phyloP scores from a whole-genome alignment of 2,797 vertebrate genomes.

The Sparus aurata region DNA sequence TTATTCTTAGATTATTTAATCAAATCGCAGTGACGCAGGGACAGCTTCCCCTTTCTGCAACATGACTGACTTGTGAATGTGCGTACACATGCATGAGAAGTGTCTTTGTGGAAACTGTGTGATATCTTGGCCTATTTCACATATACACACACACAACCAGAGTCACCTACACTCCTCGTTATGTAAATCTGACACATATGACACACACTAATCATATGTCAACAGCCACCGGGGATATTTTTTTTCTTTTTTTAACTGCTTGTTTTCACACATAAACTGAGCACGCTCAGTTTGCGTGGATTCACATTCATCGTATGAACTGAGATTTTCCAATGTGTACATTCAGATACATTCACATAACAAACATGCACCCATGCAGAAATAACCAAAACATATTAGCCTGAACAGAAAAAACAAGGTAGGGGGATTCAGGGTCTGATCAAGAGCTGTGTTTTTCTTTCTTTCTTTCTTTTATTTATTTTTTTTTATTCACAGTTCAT shows the following conservation, averaged over 20 bases:
- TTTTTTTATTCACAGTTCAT: neutral
- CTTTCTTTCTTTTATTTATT: too few relatives aligned
- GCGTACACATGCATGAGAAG: too few relatives aligned
- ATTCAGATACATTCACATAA: constrained; percentile 78
- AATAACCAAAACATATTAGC: constrained; percentile 64
- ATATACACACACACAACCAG: constrained; percentile 23
- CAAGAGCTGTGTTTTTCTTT: constrained; percentile 19
- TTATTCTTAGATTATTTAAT: neutral
- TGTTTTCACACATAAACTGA: constrained; percentile 71
- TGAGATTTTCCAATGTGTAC: constrained; percentile 59
- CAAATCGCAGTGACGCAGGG: constrained; percentile 6
- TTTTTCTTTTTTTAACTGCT: constrained; percentile 26
- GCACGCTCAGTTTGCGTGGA: constrained; percentile 69
- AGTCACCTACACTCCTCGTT: constrained; percentile 32
- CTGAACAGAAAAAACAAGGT: constrained; percentile 51
- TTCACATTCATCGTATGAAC: constrained; percentile 57
- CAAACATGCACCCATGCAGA: constrained; percentile 83
- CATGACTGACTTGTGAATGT: constrained; percentile 21
- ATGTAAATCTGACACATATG: constrained; percentile 66
- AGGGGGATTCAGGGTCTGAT: constrained; percentile 36
- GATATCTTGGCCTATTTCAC: constrained; percentile 18
- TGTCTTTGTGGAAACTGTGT: too few relatives aligned
- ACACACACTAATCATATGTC: constrained; percentile 74
- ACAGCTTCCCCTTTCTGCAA: neutral
- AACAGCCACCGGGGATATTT: constrained; percentile 22